Conservation (phyloP, 1,140 invertebrate genomes). For the Caenorhabditis latens region DNA sequence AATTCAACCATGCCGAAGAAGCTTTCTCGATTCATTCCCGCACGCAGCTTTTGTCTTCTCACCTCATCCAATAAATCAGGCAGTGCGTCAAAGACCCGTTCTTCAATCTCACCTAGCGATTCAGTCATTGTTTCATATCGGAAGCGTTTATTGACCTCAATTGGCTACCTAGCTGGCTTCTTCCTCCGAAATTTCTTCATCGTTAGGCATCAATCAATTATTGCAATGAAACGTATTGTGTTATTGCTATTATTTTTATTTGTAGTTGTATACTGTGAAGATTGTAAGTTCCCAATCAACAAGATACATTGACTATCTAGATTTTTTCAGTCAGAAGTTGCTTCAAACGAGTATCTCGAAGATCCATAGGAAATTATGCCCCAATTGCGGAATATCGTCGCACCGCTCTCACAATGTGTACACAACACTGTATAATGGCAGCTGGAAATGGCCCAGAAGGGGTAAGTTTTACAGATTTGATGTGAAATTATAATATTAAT, state of each 20-base stretch:
- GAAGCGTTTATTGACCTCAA: constrained; percentile 49
- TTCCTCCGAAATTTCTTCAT: neutral
- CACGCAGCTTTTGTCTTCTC: constrained; percentile 40
- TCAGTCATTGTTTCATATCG: constrained; percentile 38
- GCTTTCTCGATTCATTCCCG: neutral
- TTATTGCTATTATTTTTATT: neutral
- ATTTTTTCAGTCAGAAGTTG: neutral
- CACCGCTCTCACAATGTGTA: constrained; percentile 54
- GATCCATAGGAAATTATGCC: constrained; percentile 55
- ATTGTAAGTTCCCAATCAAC: neutral
- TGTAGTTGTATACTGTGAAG: neutral
- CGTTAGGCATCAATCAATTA: constrained; percentile 37
- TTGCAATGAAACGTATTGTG: neutral
- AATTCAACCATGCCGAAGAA: neutral
- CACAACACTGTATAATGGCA: constrained; percentile 59
- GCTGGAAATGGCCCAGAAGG: constrained; percentile 47
- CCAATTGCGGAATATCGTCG: constrained; percentile 44
- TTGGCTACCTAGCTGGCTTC: constrained; percentile 48
- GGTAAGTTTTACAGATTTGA: neutral
- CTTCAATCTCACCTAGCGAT: constrained; percentile 36
- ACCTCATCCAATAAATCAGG: constrained; percentile 45
- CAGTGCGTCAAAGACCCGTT: constrained; percentile 46
- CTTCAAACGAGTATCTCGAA: constrained; percentile 47
- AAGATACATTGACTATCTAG: neutral
- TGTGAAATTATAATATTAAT: neutral